Base-by-base conservation (phyloP, 2,113 vertebrate genomes). In the Catharus fuscescens region DNA sequence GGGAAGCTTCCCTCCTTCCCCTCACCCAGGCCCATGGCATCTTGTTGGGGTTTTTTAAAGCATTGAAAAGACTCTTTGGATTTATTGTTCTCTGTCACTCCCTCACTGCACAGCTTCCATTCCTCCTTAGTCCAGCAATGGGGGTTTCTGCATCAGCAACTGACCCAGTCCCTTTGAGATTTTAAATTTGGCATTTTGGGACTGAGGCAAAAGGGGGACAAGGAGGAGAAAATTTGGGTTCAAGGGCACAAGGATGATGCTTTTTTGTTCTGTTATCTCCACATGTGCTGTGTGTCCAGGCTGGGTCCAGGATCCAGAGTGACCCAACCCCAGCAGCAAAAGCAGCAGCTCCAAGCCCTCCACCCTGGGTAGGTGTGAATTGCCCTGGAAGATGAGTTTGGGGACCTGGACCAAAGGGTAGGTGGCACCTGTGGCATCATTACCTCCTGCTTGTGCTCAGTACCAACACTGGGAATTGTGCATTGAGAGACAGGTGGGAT, bases 261-360 rank as follows among this genome's bases (percentile, higher is more conserved):
- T 2, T 32, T 14, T 82, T 57, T 1, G 1, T n/a, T 36, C 32
- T 0, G 0, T 73, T 73, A 47, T 38, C 40, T 60, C 18, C 32
- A 14, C 0, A 0, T 34, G 17, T 50, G 21, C 38, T 64, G 32
- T 1, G 0, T 61, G 40, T 15, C 38, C 26, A 64, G 53, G 25
- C 56, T 28, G 26, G 3, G 40, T 77, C 54, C 59, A 47, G 29
- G 19, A 47, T 44, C 42, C 42, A 42, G 40, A 65, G 24, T 18
- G 57, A 64, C 9, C 42, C 38, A 57, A 45, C 12, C 48, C 48
- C 48, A 74, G 36, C 13, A 61, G 47, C 13, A 50, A 56, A 26
- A 42, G 65, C 59, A 72, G 82, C 20, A 81, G 26, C 52, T 71
- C 40, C 60, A 29, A 74, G 66, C 34, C 29, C 24, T 65, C 57